Base-by-base conservation (phyloP, 2,888 invertebrate genomes). In the Nomada flava region DNA sequence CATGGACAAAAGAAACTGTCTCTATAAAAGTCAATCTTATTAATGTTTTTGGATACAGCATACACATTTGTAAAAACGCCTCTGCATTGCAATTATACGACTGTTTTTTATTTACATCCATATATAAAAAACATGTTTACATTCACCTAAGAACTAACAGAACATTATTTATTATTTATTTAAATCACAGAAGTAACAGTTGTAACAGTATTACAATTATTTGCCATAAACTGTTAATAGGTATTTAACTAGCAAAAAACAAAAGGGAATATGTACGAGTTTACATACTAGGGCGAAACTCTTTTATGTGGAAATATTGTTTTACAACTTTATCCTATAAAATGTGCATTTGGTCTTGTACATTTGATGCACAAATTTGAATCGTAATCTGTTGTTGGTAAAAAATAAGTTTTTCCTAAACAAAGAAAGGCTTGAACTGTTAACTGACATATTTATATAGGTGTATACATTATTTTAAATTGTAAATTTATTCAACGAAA, bases 131-230 rank as follows among this genome's bases (percentile, higher is more conserved):
- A 47, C 63, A 57, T 29, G 55, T 60, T 75, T 67, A 55, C 47
- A 65, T 71, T 75, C 15, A 23, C 55, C 26, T 55, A 44, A 65
- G 50, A 67, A 63, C 65, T 55, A 67, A 76, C 53, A 26, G 63
- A 76, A 76, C 63, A 64, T 65, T 76, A 80, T 26, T 68, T 82
- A 84, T 85, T 76, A 69, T 85, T 86, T 81, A 85, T 89, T 90
- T 77, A 79, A 82, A 87, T 89, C 86, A 88, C 86, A 89, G 87
- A 87, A 73, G 73, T 71, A 88, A 86, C 79, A 80, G 67, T 88
- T 84, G 57, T 67, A 86, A 87, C 81, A 87, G 82, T 77, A 75
- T 86, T 88, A 70, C 74, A 68, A 85, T 3, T 86, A 79, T 65
- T 79, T 59, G 73, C 72, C 76, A 82, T 70, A 81, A 81, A 69